phyloP scores from a whole-genome alignment of 2,113 vertebrate species.

The Gambusia affinis region DNA sequence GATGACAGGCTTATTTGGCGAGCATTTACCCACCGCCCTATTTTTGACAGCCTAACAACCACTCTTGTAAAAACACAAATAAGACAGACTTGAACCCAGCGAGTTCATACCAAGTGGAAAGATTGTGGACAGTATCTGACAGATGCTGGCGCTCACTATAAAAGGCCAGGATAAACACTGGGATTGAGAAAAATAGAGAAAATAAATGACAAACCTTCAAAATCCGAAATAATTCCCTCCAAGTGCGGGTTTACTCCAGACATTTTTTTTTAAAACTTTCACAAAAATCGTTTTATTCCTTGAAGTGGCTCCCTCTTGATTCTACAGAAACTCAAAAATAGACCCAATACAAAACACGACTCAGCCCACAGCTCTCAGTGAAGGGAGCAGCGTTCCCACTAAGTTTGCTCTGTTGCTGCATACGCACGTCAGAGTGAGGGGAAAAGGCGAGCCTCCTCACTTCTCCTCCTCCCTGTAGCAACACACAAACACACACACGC shows the following conservation, averaged over 20 bases:
- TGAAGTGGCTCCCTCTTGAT: conserved; percentile 28
- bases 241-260: conserved; percentile 91
- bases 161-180: background rate
- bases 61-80: background rate
- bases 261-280: conserved; percentile 73
- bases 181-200: conserved; percentile 8
- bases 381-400: conserved; percentile 51
- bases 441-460: conserved; percentile 63
- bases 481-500: conserved; percentile 42
- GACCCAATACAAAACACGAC: conserved; percentile 38
- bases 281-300: conserved; percentile 15
- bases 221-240: conserved; percentile 95
- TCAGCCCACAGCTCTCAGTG: conserved; percentile 49
- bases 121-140: background rate
- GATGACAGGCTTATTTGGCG: conserved; percentile 31
- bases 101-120: background rate
- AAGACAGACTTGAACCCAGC: background rate
- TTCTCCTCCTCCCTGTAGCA: conserved; percentile 59
- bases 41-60: conserved; percentile 14
- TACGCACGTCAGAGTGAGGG: conserved; percentile 47
- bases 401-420: conserved; percentile 50
- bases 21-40: conserved; percentile 11
- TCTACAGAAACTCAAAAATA: conserved; percentile 56
- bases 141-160: background rate
- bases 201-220: conserved; percentile 87